A percentile compares a stretch with the other conserved stretches of the same genome.
phyloP scores from a whole-genome alignment of 2,113 vertebrate genomes.

The Arizona elegans region DNA sequence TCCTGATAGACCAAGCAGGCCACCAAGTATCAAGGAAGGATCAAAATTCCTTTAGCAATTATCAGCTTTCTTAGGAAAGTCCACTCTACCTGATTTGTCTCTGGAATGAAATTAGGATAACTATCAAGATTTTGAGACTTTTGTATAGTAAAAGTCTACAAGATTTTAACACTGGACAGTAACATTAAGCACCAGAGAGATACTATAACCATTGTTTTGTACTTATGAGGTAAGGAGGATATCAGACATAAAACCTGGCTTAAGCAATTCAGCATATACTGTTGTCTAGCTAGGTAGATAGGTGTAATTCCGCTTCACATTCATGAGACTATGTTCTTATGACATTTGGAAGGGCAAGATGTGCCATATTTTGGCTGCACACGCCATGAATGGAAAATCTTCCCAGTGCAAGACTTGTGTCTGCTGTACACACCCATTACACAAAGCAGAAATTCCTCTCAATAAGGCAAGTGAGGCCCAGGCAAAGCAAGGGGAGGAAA shows the following conservation, averaged over 20 bases:
- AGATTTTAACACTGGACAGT: background rate
- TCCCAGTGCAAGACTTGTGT: constrained; percentile 61
- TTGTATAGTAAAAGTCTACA: background rate
- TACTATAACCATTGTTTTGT: background rate
- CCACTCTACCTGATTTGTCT: background rate
- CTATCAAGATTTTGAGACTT: background rate
- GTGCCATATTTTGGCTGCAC: constrained; percentile 64
- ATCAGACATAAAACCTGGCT: background rate
- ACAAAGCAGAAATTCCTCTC: constrained; percentile 68
- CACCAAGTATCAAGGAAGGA: background rate
- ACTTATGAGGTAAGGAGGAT: background rate
- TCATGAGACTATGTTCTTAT: constrained; percentile 34
- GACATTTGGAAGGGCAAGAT: constrained; percentile 53
- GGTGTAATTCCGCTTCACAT: constrained; percentile 26
- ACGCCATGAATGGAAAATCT: constrained; percentile 67
- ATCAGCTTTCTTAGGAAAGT: background rate
- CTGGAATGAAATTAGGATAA: background rate
- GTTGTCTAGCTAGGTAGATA: constrained; percentile 1
- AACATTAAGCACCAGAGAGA: background rate
- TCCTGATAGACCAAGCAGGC: background rate
- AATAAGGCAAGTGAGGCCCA: constrained; percentile 67
- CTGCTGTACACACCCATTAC: constrained; percentile 68
- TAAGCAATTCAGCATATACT: background rate
- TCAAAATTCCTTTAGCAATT: background rate
- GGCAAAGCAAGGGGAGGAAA: constrained; percentile 63